A percentile compares a stretch with the other conserved stretches of the same genome.
phyloP scores from a whole-genome alignment of 2,888 invertebrate species.

The Papilio protenor region DNA sequence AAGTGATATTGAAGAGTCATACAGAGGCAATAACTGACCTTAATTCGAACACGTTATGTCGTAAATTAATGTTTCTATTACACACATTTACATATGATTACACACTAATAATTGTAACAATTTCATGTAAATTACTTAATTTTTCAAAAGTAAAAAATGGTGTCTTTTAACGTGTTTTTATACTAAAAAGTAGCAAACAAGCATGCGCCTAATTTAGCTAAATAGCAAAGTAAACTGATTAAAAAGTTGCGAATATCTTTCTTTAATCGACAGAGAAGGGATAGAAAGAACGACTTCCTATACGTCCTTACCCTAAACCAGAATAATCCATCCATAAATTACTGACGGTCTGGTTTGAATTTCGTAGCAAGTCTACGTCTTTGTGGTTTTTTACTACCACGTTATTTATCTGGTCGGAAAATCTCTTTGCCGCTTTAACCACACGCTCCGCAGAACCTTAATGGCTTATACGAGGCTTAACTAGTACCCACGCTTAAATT shows the following conservation, averaged over 20 bases:
- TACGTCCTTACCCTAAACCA: background rate
- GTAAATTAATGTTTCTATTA: slow-evolving; percentile 4
- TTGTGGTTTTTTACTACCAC: background rate
- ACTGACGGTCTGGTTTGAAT: background rate
- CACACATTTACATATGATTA: slow-evolving; percentile 6
- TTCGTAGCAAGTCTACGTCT: background rate
- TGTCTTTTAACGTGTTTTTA: background rate
- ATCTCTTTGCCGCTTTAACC: slow-evolving; percentile 15
- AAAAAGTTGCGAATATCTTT: too few species aligned
- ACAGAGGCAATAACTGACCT: background rate
- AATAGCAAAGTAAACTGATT: background rate
- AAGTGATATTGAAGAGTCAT: background rate
- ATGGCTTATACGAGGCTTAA: slow-evolving; percentile 10
- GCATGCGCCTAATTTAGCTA: background rate
- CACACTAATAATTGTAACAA: background rate
- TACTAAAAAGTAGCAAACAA: background rate
- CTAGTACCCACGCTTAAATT: slow-evolving; percentile 2
- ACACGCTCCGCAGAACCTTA: slow-evolving; percentile 1
- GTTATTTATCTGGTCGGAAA: slow-evolving; percentile 11
- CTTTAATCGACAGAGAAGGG: background rate
- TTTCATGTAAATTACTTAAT: background rate
- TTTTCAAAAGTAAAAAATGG: background rate
- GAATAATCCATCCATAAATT: background rate
- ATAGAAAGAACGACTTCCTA: background rate
- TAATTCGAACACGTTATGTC: background rate